These are phyloP conservation scores for Podarcis siculus DNA, from an alignment of 2,797 vertebrate species.

Conservation along the genomic window DNA sequence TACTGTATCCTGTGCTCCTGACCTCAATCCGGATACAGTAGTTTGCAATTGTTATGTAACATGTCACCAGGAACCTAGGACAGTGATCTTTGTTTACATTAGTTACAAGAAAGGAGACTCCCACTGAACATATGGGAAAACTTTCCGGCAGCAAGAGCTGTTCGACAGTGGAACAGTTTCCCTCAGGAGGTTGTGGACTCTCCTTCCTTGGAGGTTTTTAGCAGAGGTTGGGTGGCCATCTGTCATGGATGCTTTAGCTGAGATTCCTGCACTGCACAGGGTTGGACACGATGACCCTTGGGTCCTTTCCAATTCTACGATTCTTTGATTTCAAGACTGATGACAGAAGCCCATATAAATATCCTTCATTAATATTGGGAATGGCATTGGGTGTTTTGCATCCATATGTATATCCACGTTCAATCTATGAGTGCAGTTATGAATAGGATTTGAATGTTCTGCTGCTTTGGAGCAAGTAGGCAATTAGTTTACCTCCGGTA, in stretches of 20 bases:
- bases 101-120: too few species aligned
- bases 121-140: too few species aligned
- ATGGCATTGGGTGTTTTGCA: not conserved
- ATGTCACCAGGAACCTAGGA: not conserved
- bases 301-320: too few species aligned
- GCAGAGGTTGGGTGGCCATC: not conserved
- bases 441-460: too few species aligned
- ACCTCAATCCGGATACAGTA: not conserved
- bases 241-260: too few species aligned
- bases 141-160: too few species aligned
- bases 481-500: not conserved
- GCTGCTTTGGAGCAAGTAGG: not conserved
- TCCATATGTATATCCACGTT: not conserved
- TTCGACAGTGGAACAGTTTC: too few species aligned
- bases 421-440: not conserved
- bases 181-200: too few species aligned
- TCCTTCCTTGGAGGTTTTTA: not conserved
- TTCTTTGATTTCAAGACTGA: not conserved
- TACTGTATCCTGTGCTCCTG: not conserved
- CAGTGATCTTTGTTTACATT: not conserved
- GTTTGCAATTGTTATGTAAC: not conserved
- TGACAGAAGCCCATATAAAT: not conserved
- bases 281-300: too few species aligned
- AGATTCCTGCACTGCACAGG: too few species aligned
- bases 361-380: not conserved